Evolutionary conservation across 2,113 vertebrate species (phyloP), one percentile per base, ranked within the genome.

Genomic region (Nibea coibor): DNA sequence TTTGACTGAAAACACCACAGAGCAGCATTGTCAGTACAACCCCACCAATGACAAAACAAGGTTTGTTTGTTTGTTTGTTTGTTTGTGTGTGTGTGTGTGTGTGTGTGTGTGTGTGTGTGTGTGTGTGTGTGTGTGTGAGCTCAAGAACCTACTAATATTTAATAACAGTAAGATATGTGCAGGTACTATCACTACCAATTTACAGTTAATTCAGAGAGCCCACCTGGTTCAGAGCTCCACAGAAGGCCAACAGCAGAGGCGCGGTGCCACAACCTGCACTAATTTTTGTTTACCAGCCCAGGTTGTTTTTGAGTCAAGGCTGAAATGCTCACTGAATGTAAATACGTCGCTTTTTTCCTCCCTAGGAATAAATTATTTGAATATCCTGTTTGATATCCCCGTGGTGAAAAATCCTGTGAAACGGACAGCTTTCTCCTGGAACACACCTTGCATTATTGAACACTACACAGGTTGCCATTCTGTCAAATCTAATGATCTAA

Each of bases 401-500:
- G 48, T 61, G 48, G 28, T 0, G 16, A 43, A 51, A 61, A 57
- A 70, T 54, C 42, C 4, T 5, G n/a, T 26, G n/a, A 17, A 57
- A 24, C 8, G n/a, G 53, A 68, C 75, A 28, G 35, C 19, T 26
- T 24, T 35, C 2, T 64, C 54, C 39, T 35, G 35, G 39, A 74
- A 35, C 5, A 72, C 26, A 22, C 39, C 5, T 11, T 42, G 56
- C 57, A 70, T 77, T 72, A 79, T 79, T 75, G 39, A 88, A 69
- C 43, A n/a, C 43, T 22, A 28, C 54, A 24, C 47, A 1, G 59
- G 72, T 63, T 3, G 7, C 50, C 39, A 5, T 59, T 68, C 68
- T 70, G 79, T 59, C 71, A 59, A 4, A 74, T 69, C 67, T 50
- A 64, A 75, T 75, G 63, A 84, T 61, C 61, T 56, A 17, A 65